These are phyloP conservation scores for Drosophila putrida DNA, from an alignment of 2,888 invertebrate species.

Conservation along the genomic window DNA sequence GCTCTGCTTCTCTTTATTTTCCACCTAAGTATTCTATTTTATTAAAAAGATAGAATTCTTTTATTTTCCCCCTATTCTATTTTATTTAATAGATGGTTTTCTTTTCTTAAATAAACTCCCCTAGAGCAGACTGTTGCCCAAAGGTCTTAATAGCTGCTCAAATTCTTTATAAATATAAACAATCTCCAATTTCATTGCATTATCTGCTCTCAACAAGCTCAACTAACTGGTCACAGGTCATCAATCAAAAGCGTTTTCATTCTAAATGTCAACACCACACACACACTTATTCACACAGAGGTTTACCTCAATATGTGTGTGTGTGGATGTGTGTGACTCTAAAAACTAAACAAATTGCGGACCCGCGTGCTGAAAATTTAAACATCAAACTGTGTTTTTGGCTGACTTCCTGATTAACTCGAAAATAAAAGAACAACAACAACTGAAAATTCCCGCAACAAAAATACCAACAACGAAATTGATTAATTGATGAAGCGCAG, in stretches of 20 bases:
- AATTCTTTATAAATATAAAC: slow-evolving; percentile 14
- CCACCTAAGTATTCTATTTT: neutral
- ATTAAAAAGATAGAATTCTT: neutral
- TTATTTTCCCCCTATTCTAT: neutral
- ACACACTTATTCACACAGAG: slow-evolving; percentile 17
- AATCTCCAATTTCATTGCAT: slow-evolving; percentile 40
- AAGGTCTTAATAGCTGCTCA: slow-evolving; percentile 25
- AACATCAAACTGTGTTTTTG: slow-evolving; percentile 69
- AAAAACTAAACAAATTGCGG: slow-evolving; percentile 71
- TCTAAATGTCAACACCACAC: slow-evolving; percentile 67
- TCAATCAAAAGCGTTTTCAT: slow-evolving; percentile 68
- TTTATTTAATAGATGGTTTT: neutral
- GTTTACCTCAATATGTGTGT: slow-evolving; percentile 16
- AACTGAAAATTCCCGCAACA: slow-evolving; percentile 49
- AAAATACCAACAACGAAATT: slow-evolving; percentile 68
- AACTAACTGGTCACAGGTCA: slow-evolving; percentile 53
- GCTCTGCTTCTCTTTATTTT: too few species aligned
- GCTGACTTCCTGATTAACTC: slow-evolving; percentile 75
- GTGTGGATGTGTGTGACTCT: slow-evolving; percentile 18
- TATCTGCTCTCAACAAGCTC: slow-evolving; percentile 21
- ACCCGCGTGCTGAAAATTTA: slow-evolving; percentile 64
- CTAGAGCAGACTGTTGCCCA: slow-evolving; percentile 1
- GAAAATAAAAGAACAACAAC: slow-evolving; percentile 54
- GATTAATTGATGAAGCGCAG: slow-evolving; percentile 77
- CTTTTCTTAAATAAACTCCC: neutral